Percentiles rank a stretch among this genome's conserved stretches.
These are phyloP conservation scores for Macropis europaea DNA, from an alignment of 2,888 invertebrate genomes.

Conservation along the genomic window DNA sequence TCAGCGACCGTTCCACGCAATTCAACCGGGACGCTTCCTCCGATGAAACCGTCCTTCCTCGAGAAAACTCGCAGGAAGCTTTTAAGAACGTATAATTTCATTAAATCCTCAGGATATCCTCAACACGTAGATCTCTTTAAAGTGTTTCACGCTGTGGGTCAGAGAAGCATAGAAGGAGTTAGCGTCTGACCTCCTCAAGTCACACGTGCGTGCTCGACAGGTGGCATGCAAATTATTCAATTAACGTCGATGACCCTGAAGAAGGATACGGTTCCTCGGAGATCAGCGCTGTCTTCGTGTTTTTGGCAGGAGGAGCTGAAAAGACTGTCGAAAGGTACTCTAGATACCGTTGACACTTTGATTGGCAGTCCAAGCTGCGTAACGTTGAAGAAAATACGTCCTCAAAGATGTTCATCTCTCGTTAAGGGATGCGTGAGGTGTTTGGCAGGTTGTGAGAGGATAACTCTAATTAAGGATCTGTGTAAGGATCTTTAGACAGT, in stretches of 20 bases:
- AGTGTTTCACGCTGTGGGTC: conserved; percentile 30
- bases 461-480: too few relatives aligned
- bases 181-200: conserved; percentile 52
- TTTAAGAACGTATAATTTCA: conserved; percentile 15
- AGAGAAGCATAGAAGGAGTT: conserved; percentile 31
- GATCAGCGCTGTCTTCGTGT: conserved; percentile 7
- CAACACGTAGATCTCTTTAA: background rate
- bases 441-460: too few relatives aligned
- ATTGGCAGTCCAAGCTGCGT: conserved; percentile 66
- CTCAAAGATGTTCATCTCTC: too few relatives aligned
- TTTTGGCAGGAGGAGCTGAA: background rate
- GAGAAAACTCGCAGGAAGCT: background rate
- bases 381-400: too few relatives aligned
- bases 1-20: background rate
- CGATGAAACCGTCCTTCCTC: conserved; percentile 1
- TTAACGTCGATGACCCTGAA: conserved; percentile 64
- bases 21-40: conserved; percentile 1
- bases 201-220: conserved; percentile 57
- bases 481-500: too few relatives aligned
- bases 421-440: too few relatives aligned
- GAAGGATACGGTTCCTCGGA: conserved; percentile 27
- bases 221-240: conserved; percentile 76
- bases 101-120: background rate
- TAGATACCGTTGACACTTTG: conserved; percentile 73
- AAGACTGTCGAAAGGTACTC: conserved; percentile 44